Evolutionary conservation across 2,113 vertebrate genomes (phyloP), one percentile per base, ranked within the genome.

Genomic region (Anthoscopus minutus): DNA sequence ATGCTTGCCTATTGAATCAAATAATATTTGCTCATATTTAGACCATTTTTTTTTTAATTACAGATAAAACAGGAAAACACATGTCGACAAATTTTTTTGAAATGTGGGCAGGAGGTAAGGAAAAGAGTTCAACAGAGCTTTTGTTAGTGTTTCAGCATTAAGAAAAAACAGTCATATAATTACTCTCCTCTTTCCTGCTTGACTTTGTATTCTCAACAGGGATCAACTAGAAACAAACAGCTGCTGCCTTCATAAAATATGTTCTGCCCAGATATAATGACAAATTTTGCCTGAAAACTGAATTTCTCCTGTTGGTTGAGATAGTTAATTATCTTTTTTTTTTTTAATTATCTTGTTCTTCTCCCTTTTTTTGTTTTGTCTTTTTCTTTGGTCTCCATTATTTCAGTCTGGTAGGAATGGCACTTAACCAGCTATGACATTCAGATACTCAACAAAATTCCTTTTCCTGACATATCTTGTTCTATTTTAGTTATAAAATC

Each of bases 71-170:
- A 15, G 97, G 98, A 83, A 86, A 97, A 73, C 24, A 78, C 56
- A 23, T 5, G 14, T 79, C 87, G 0, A 14, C 84, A 8, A 37
- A 40, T 4, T 93, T 56, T 89, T 98, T 98, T 94, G 97, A 98
- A 65, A 98, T 98, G 97, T 98, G 95, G 23, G 6, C 30, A 67
- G 94, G 92, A 61, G 98, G 98, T 98, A 97, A 89, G 98, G 38
- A 58, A 54, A 92, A 80, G 11, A 60, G 4, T 47, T 15, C 8
- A 45, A 42, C 0, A 54, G 47, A 87, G 35, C 12, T 89, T 88
- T 77, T 88, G 27, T 66, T 86, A 57, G 21, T 37, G 19, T 62
- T 82, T 70, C 44, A 54, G 9, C 3, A 2, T 73, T 82, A 51
- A 65, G 20, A 54, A 77, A 60, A 12, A 4, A 53, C n/a, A 22